Percentiles rank a stretch among this genome's conserved stretches.
Evolutionary conservation across 2,113 vertebrate species (phyloP).

Genomic region (chimpanzee (Pan troglodytes)): NHGRI_mPanTro3-v2.1_pri NC_072404.2:24898501-24899000

Average conservation of each 20-base stretch:
- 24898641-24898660: conserved; percentile 5
- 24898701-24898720: conserved; percentile 39
- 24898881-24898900: conserved; percentile 72
- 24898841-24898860: conserved; percentile 56
- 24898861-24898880: conserved; percentile 48
- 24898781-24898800: neutral
- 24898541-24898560: neutral
- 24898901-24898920: conserved; percentile 7
- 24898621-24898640: neutral
- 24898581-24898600: conserved; percentile 5
- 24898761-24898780: conserved; percentile 42
- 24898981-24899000: conserved; percentile 20
- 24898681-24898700: neutral
- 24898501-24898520: neutral
- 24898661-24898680: neutral
- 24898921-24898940: conserved; percentile 59
- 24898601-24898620: neutral
- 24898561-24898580: neutral
- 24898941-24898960: neutral
- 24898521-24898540: neutral
- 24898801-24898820: conserved; percentile 61
- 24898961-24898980: conserved; percentile 46
- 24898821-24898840: conserved; percentile 55
- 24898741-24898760: neutral
- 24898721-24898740: conserved; percentile 36